Evolutionary conservation across 2,888 invertebrate species (phyloP), one percentile per base, ranked within the genome.

Genomic region (Phlogophora meticulosa): DNA sequence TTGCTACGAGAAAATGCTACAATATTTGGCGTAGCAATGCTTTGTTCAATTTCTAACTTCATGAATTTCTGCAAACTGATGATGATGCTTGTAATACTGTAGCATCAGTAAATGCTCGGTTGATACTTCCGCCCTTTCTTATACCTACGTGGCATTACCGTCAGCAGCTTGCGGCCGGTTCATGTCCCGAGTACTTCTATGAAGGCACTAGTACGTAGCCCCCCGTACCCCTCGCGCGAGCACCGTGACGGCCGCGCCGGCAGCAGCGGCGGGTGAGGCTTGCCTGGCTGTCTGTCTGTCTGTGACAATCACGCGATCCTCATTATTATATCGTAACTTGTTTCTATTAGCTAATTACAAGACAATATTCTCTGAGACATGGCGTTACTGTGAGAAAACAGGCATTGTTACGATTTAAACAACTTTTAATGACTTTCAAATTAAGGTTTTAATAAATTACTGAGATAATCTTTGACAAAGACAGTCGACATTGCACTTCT

Each of bases 221-320:
- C 4, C 5, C 2, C 4, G 28, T 28, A 28, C 20, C 10, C 9
- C 34, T 0, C 9, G 24, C 15, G 10, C 7, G 24, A 7, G 24
- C 51, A 13, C n/a, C 53, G 71, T 53, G 69, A 42, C 52, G 45
- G 45, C 15, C 28, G 4, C 42, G 13, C 11, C 15, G 28, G 20
- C 28, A 11, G 0, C 1, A 7, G 24, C 2, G 32, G 24, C 17
- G 52, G 20, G 48, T 28, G 59, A 13, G 15, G 56, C 48, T 56
- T 7, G 62, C 51, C 55, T 38, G 69, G 7, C 60, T 15, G 42
- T 34, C 49, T 20, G 56, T 13, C 67, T 22, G 55, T 13, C 28
- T 7, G 49, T 36, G 57, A 59, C 58, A 40, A 49, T 57, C 78
- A 77, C 63, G 76, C 78, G 63, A 77, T 55, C 62, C 4, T 72